These are phyloP conservation scores for Trematomus loennbergii DNA, from an alignment of 2,113 vertebrate genomes.

Conservation along the genomic window DNA sequence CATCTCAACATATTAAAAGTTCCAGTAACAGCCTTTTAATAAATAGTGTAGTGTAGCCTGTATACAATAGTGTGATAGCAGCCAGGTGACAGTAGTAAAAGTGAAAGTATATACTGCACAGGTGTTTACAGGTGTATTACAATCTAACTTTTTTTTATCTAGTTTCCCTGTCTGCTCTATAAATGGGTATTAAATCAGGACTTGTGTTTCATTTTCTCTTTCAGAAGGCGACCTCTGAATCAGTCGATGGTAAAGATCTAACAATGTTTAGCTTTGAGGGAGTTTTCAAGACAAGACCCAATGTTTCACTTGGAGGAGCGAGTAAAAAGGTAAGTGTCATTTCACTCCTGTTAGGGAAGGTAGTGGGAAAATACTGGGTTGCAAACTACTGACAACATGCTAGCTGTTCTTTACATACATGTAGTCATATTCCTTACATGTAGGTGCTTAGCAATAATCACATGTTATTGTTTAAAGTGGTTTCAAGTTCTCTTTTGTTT, in stretches of 20 bases:
- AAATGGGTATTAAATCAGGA: neutral
- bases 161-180: neutral
- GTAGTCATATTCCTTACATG: too few relatives aligned
- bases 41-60: too few relatives aligned
- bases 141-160: conserved; percentile 1
- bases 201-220: conserved; percentile 43
- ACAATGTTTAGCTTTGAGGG: conserved; percentile 99
- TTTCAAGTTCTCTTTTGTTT: conserved; percentile 27
- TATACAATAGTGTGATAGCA: too few relatives aligned
- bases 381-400: neutral
- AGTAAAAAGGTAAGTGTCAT: conserved; percentile 90
- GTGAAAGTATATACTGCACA: too few relatives aligned
- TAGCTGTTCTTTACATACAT: neutral
- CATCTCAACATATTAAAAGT: too few relatives aligned
- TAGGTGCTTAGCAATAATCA: neutral
- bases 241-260: conserved; percentile 90
- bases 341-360: neutral
- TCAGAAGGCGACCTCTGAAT: conserved; percentile 46
- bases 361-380: neutral
- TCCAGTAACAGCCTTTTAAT: too few relatives aligned
- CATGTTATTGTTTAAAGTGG: neutral
- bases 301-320: conserved; percentile 97
- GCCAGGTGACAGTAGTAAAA: too few relatives aligned
- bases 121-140: too few relatives aligned
- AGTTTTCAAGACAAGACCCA: conserved; percentile 98